A percentile compares a stretch with the other conserved stretches of the same genome.
These are phyloP conservation scores for Coptotermes formosanus DNA, from an alignment of 1,140 invertebrate species.

Conservation along the genomic window DNA sequence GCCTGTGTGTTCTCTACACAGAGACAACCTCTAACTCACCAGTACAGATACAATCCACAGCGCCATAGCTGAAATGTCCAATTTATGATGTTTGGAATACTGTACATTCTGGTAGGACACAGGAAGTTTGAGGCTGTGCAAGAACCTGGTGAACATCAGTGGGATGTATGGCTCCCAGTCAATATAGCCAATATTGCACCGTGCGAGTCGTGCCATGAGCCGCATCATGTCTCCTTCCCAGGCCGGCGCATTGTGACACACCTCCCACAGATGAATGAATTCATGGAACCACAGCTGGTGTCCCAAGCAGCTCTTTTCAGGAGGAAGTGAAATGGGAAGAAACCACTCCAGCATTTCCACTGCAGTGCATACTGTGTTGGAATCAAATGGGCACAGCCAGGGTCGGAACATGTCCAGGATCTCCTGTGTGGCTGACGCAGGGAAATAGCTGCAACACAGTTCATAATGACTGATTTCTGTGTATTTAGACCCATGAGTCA, in stretches of 20 bases:
- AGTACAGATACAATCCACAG: constrained; percentile 70
- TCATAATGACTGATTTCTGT: background rate
- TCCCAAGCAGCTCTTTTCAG: constrained; percentile 61
- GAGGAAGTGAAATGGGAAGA: constrained; percentile 68
- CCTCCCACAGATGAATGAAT: constrained; percentile 74
- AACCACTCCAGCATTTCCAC: constrained; percentile 70
- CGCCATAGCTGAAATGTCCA: constrained; percentile 60
- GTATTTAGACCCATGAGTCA: no score
- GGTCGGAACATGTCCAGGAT: constrained; percentile 84
- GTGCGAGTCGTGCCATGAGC: constrained; percentile 71
- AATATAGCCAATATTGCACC: constrained; percentile 77
- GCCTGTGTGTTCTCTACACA: no score
- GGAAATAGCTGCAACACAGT: constrained; percentile 65
- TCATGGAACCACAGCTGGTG: constrained; percentile 83
- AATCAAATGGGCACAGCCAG: constrained; percentile 68
- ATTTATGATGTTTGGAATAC: constrained; percentile 47
- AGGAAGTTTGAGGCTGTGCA: constrained; percentile 74
- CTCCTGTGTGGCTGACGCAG: constrained; percentile 74
- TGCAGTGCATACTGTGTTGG: constrained; percentile 54
- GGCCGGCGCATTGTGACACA: constrained; percentile 64
- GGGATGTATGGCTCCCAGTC: constrained; percentile 84
- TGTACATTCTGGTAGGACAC: constrained; percentile 67
- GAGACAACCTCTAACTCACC: constrained; percentile 42
- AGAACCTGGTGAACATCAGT: constrained; percentile 77
- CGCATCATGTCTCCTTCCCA: constrained; percentile 72